These are phyloP conservation scores for Brachystomella parvula DNA, from an alignment of 1,140 invertebrate genomes.

Conservation along the genomic window DNA sequence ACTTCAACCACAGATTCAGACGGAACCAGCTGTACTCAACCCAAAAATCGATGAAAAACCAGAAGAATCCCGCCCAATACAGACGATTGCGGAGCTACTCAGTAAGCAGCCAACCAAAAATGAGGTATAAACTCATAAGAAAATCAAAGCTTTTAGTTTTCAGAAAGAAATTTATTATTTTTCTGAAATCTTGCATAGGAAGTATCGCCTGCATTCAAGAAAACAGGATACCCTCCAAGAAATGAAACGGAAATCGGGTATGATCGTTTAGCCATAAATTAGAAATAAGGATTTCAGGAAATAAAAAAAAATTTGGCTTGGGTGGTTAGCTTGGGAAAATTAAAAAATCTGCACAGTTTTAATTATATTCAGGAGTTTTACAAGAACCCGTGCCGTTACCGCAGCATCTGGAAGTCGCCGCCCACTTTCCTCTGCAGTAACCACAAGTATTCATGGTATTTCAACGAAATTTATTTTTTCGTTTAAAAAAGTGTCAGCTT, in stretches of 20 bases:
- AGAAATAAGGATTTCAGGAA: not conserved
- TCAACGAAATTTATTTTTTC: not conserved
- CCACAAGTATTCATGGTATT: not conserved
- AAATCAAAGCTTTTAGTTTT: not conserved
- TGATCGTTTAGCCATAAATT: not conserved
- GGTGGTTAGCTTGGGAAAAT: not conserved
- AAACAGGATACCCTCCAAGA: too few relatives aligned
- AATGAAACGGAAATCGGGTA: not conserved
- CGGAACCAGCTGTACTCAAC: not conserved
- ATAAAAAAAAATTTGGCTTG: not conserved
- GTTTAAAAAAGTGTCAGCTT: not conserved
- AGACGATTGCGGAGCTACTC: not conserved
- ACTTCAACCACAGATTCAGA: not conserved
- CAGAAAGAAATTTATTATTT: not conserved
- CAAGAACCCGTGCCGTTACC: not conserved
- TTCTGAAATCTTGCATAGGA: not conserved
- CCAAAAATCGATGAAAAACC: not conserved
- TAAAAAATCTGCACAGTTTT: not conserved
- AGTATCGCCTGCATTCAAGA: not conserved
- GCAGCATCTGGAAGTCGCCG: not conserved
- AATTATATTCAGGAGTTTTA: not conserved
- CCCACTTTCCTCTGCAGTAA: not conserved
- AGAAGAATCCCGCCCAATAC: not conserved
- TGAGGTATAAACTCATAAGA: not conserved
- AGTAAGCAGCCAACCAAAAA: not conserved